phyloP scores from a whole-genome alignment of 2,888 invertebrate genomes.

The Fragum whitleyi region DNA sequence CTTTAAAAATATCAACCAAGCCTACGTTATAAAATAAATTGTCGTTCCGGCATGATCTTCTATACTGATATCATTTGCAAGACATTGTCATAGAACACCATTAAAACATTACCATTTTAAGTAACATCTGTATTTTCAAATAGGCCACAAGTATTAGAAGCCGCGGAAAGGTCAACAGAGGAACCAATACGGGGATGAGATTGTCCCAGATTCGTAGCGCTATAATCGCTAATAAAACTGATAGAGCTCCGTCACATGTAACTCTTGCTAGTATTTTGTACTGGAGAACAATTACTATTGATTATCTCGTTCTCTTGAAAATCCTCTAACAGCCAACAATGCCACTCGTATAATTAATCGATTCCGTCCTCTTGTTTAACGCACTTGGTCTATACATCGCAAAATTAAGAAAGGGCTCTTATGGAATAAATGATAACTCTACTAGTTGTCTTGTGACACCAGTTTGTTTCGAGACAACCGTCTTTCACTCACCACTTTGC shows the following conservation, averaged over 20 bases:
- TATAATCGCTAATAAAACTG: slow-evolving; percentile 31
- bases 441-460: too few relatives aligned
- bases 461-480: too few relatives aligned
- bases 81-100: too few relatives aligned
- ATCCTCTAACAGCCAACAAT: slow-evolving; percentile 62
- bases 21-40: too few relatives aligned
- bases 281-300: slow-evolving; percentile 63
- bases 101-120: too few relatives aligned
- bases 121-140: too few relatives aligned
- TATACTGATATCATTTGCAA: too few relatives aligned
- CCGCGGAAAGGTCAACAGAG: not conserved
- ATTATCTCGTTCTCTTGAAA: slow-evolving; percentile 54
- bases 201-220: slow-evolving; percentile 21
- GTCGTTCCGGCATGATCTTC: too few relatives aligned
- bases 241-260: slow-evolving; percentile 34
- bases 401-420: not conserved
- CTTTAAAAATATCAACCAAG: too few relatives aligned
- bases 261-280: slow-evolving; percentile 46
- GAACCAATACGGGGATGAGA: not conserved
- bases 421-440: not conserved
- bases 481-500: too few relatives aligned
- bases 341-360: slow-evolving; percentile 66
- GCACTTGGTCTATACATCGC: slow-evolving; percentile 29
- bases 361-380: slow-evolving; percentile 58
- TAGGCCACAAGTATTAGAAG: too few relatives aligned